phyloP scores from a whole-genome alignment of 2,888 invertebrate genomes.

The Pseudoips prasinana region DNA sequence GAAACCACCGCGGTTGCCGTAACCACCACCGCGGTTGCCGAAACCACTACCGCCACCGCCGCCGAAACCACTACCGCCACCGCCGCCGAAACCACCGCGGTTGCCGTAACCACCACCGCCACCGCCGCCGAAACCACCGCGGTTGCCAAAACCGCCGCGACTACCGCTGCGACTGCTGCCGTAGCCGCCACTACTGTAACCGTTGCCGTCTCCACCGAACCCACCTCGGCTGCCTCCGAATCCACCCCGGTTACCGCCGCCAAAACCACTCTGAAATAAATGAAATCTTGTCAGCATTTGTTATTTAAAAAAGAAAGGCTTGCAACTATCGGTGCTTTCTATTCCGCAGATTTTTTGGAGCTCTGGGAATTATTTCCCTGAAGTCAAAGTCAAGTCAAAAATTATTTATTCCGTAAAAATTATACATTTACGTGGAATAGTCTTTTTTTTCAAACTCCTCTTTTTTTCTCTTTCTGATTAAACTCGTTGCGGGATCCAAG shows the following conservation, averaged over 20 bases:
- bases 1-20: conserved; percentile 23
- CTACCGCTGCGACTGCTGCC: conserved; percentile 25
- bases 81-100: conserved; percentile 20
- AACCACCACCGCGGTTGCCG: conserved; percentile 12
- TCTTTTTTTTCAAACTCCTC: no score
- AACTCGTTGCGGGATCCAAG: no score
- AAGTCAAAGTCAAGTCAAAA: no score
- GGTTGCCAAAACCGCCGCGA: conserved; percentile 28
- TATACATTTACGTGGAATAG: no score
- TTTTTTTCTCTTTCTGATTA: no score
- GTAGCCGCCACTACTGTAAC: conserved; percentile 21
- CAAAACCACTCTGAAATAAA: conserved; percentile 24
- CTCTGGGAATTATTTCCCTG: no score
- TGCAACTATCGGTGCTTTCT: no score
- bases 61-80: conserved; percentile 19
- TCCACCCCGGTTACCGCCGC: conserved; percentile 26
- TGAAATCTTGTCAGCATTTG: no score
- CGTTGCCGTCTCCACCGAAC: conserved; percentile 27
- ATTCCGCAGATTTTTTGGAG: no score
- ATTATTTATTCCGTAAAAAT: no score
- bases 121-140: conserved; percentile 16
- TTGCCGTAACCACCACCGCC: conserved; percentile 26
- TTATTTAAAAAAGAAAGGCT: no score
- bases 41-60: conserved; percentile 7
- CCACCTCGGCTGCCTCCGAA: conserved; percentile 33